These are phyloP conservation scores for Neodiprion virginianus DNA, from an alignment of 1,140 invertebrate genomes.

Conservation along the genomic window DNA sequence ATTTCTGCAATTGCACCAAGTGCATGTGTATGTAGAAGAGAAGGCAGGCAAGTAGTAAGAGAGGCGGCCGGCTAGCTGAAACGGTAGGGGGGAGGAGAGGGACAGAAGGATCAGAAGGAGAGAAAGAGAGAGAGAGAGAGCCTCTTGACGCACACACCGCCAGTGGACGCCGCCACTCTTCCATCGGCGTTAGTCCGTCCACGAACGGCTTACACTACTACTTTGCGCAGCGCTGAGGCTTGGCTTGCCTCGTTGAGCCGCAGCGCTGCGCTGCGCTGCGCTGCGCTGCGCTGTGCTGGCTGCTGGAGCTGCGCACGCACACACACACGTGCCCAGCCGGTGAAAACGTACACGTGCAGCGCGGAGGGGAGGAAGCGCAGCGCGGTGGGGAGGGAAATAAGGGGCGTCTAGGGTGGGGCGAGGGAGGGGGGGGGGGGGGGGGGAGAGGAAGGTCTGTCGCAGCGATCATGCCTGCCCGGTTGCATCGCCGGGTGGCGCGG, in stretches of 20 bases:
- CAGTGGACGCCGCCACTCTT: neutral
- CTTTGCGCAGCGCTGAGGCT: no score
- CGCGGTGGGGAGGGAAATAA: no score
- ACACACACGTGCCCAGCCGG: neutral
- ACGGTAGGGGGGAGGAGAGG: neutral
- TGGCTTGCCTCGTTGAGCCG: no score
- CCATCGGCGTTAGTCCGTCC: no score
- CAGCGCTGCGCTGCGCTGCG: no score
- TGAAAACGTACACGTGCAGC: conserved; percentile 1
- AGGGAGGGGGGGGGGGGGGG: conserved; percentile 18
- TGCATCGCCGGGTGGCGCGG: conserved; percentile 9
- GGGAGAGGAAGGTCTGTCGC: conserved; percentile 20
- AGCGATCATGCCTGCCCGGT: no score
- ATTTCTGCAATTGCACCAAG: neutral
- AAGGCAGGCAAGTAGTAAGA: neutral
- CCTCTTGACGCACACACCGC: neutral
- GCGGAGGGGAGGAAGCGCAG: neutral
- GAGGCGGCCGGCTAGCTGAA: neutral
- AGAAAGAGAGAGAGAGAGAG: neutral
- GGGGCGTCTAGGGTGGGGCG: conserved; percentile 22
- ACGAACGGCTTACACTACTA: no score
- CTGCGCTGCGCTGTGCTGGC: neutral
- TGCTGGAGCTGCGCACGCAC: neutral
- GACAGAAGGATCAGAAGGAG: neutral
- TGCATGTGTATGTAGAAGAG: neutral